Evolutionary conservation across 2,888 invertebrate genomes (phyloP).

Genomic region (Eustalomyia histrio): DNA sequence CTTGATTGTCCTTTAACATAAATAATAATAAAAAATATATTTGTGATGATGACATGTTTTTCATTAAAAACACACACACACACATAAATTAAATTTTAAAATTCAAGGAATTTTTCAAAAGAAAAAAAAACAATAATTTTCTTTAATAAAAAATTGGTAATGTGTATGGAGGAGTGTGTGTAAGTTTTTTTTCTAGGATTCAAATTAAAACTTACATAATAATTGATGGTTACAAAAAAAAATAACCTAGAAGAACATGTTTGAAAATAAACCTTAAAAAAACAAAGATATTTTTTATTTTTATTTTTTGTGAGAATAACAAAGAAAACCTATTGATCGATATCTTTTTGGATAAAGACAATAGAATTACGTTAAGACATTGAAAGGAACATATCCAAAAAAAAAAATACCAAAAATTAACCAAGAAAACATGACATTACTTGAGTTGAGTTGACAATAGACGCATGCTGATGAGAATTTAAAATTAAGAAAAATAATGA

Average conservation of each 20-base stretch:
- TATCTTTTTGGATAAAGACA: conserved; percentile 52
- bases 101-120: conserved; percentile 53
- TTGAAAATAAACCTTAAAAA: background rate
- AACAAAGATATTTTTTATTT: conserved; percentile 1
- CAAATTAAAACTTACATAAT: conserved; percentile 63
- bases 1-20: conserved; percentile 66
- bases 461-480: conserved; percentile 70
- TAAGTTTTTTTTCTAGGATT: conserved; percentile 33
- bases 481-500: conserved; percentile 14
- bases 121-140: no score
- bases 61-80: conserved; percentile 31
- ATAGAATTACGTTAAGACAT: conserved; percentile 11
- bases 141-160: background rate
- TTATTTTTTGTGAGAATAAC: conserved; percentile 27
- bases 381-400: conserved; percentile 7
- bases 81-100: conserved; percentile 54
- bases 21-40: conserved; percentile 52
- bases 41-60: conserved; percentile 54
- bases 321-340: conserved; percentile 56
- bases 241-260: conserved; percentile 31
- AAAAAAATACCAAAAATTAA: conserved; percentile 13
- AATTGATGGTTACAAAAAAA: conserved; percentile 64
- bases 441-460: conserved; percentile 68
- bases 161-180: background rate
- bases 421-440: conserved; percentile 51